phyloP scores from a whole-genome alignment of 2,888 invertebrate species.

The Dinocampus coccinellae region DNA sequence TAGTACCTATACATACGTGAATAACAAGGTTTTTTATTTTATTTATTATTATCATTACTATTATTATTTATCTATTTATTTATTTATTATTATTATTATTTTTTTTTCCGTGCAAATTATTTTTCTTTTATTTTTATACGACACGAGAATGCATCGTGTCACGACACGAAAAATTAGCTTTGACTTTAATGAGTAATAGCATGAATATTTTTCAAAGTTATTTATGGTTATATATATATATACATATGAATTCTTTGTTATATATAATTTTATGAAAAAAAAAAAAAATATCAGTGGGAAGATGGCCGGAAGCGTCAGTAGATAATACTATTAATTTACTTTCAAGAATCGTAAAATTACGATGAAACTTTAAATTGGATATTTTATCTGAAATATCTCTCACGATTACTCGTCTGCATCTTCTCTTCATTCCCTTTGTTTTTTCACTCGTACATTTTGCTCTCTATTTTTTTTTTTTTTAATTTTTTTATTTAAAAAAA shows the following conservation, averaged over 20 bases:
- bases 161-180: constrained; percentile 33
- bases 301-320: constrained; percentile 43
- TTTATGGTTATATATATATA: constrained; percentile 25
- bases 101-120: too few species aligned
- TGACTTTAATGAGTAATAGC: constrained; percentile 59
- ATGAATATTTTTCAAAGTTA: constrained; percentile 63
- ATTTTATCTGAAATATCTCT: constrained; percentile 46
- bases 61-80: background rate
- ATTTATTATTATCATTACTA: background rate
- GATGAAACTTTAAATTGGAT: constrained; percentile 55
- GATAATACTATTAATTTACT: constrained; percentile 68
- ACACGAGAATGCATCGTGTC: constrained; percentile 30
- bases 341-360: constrained; percentile 67
- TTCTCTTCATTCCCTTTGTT: constrained; percentile 22
- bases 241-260: background rate
- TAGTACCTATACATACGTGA: constrained; percentile 4
- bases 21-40: too few species aligned
- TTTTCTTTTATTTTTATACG: background rate
- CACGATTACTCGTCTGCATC: constrained; percentile 33
- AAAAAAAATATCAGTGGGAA: constrained; percentile 23
- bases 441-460: too few species aligned
- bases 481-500: too few species aligned
- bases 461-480: background rate
- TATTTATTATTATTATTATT: too few species aligned
- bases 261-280: constrained; percentile 9